These are phyloP conservation scores for Minunthozetes semirufus DNA, from an alignment of 2,888 invertebrate genomes.

Conservation along the genomic window DNA sequence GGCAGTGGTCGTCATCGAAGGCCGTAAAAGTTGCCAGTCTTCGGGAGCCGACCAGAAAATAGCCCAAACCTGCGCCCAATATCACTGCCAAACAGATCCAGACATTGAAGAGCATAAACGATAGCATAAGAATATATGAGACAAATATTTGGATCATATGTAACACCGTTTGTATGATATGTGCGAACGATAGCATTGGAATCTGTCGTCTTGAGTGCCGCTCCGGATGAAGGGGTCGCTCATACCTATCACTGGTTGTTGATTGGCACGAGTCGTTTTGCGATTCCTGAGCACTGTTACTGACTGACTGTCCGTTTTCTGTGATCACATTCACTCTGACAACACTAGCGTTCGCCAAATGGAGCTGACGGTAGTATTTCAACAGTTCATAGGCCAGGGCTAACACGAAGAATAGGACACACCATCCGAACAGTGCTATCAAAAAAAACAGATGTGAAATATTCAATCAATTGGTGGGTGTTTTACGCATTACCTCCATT, in stretches of 20 bases:
- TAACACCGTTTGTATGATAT: slow-evolving; percentile 75
- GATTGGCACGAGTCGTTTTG: background rate
- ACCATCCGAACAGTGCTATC: slow-evolving; percentile 62
- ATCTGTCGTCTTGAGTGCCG: background rate
- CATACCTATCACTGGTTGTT: background rate
- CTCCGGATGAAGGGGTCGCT: background rate
- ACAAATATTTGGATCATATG: slow-evolving; percentile 83
- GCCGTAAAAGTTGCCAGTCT: slow-evolving; percentile 63
- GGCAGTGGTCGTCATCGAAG: slow-evolving; percentile 9
- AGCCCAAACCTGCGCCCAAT: slow-evolving; percentile 79
- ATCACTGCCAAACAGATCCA: slow-evolving; percentile 87
- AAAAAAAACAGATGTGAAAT: no score
- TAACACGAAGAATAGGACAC: slow-evolving; percentile 82
- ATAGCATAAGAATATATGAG: slow-evolving; percentile 88
- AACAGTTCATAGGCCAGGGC: slow-evolving; percentile 91
- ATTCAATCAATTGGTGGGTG: no score
- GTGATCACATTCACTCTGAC: background rate
- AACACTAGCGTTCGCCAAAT: background rate
- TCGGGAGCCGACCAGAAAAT: slow-evolving; percentile 76
- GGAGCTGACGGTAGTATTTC: slow-evolving; percentile 53
- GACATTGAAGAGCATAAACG: slow-evolving; percentile 94
- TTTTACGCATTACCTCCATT: slow-evolving; percentile 54
- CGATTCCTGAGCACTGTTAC: slow-evolving; percentile 8
- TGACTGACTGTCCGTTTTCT: background rate
- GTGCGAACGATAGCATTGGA: slow-evolving; percentile 47